phyloP scores from a whole-genome alignment of 2,113 vertebrate genomes.

The Tetrax tetrax region DNA sequence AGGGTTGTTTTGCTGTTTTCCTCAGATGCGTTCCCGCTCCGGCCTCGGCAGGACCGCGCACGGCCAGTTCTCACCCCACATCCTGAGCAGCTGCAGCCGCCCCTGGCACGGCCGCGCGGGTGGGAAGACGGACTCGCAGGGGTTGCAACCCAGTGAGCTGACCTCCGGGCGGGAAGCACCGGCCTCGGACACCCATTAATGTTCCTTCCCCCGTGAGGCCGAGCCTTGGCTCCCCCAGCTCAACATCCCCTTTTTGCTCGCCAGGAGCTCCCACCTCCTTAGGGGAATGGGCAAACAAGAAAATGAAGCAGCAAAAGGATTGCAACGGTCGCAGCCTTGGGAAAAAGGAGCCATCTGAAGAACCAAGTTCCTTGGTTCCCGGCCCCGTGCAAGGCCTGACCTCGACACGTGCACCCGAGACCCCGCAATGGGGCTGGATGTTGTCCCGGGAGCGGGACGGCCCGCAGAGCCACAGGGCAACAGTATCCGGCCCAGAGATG shows the following conservation, averaged over 20 bases:
- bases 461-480: background rate
- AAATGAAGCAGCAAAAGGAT: background rate
- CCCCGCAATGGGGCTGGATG: background rate
- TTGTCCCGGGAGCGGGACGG: background rate
- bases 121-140: background rate
- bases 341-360: background rate
- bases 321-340: fast-evolving
- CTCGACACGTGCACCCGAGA: fast-evolving
- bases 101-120: background rate
- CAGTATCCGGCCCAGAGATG: background rate
- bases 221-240: fast-evolving
- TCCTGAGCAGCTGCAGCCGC: slow-evolving; percentile 26
- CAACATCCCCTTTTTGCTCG: background rate
- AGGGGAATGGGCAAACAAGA: background rate
- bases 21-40: background rate
- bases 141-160: background rate
- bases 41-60: background rate
- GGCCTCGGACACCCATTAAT: background rate
- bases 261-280: background rate
- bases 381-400: background rate
- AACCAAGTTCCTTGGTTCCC: background rate
- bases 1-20: background rate
- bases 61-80: background rate
- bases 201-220: background rate
- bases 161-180: background rate